Base-by-base conservation (phyloP, 2,113 vertebrate genomes). In the Colistium nudipinnis region DNA sequence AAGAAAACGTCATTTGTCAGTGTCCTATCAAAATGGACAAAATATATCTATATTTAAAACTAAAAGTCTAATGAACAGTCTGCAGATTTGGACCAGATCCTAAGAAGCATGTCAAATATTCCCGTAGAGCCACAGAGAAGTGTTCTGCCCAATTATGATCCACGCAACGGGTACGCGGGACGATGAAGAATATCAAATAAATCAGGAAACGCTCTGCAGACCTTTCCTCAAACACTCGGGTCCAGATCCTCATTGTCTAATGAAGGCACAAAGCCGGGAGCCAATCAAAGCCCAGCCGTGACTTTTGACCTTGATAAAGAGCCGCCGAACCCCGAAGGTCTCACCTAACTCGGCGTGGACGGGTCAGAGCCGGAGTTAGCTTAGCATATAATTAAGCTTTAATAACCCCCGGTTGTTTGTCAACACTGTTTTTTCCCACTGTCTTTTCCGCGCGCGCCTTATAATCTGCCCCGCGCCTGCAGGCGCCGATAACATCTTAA, bases 341-440 rank as follows among this genome's bases (percentile, higher is more conserved):
- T 91, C 79, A 76, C 87, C 87, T n/a, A 90, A 86, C 91, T 81
- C 84, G 83, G 83, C 84, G 83, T 90, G 88, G 80, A 75, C 72
- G 82, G 82, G 88, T 88, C 83, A 88, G 86, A 81, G 76, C 80
- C 73, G 70, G 87, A 62, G 70, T 89, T 88, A 88, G 90, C 89
- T 94, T 94, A 92, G 88, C 91, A 93, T 93, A 89, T 91, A 92
- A 93, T 93, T 93, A 93, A 86, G 84, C 85, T 79, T 89, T 91
- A 93, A 92, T 93, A 92, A 93, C 85, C 85, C 89, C 86, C 76
- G 77, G 89, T 93, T 94, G 92, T 93, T 93, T 93, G 92, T 93
- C 91, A 94, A 93, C 90, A 92, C 83, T 91, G n/a, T n/a, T n/a
- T n/a, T 88, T 90, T 85, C 74, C 78, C 78, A 73, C 85, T 80